Conservation (phyloP, 1,140 invertebrate species). For the Drosophila cardini region DNA sequence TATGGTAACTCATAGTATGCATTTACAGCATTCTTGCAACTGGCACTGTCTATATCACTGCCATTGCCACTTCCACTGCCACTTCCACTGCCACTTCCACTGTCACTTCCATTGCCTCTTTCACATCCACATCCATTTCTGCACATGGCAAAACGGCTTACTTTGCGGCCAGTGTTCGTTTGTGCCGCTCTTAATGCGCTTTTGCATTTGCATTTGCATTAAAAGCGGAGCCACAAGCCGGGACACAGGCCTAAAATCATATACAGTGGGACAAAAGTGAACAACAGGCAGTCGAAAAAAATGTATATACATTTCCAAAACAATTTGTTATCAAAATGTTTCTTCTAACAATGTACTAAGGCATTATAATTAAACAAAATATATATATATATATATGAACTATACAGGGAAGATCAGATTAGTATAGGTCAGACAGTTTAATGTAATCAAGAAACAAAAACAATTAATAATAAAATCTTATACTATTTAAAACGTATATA, state of each 20-base stretch:
- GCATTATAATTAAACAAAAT: too few relatives aligned
- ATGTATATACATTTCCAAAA: neutral
- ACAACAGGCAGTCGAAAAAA: neutral
- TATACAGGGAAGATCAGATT: too few relatives aligned
- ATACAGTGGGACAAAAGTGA: constrained; percentile 26
- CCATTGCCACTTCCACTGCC: neutral
- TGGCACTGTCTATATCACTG: constrained; percentile 25
- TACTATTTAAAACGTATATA: too few relatives aligned
- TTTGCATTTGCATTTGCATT: constrained; percentile 77
- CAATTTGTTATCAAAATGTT: too few relatives aligned
- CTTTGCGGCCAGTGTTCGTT: constrained; percentile 61
- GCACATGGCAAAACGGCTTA: constrained; percentile 52
- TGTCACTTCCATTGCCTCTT: too few relatives aligned
- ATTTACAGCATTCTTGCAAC: constrained; percentile 6
- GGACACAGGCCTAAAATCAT: constrained; percentile 39
- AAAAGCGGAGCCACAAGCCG: constrained; percentile 62
- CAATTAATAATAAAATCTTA: too few relatives aligned
- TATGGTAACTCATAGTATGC: constrained; percentile 65
- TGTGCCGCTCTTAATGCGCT: constrained; percentile 71
- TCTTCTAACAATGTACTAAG: too few relatives aligned
- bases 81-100: constrained; percentile 13
- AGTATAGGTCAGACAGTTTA: too few relatives aligned
- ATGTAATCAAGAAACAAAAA: too few relatives aligned
- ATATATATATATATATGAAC: too few relatives aligned
- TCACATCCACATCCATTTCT: neutral